Conservation (phyloP, 2,888 invertebrate species). For the Drosophila silvestris region DNA sequence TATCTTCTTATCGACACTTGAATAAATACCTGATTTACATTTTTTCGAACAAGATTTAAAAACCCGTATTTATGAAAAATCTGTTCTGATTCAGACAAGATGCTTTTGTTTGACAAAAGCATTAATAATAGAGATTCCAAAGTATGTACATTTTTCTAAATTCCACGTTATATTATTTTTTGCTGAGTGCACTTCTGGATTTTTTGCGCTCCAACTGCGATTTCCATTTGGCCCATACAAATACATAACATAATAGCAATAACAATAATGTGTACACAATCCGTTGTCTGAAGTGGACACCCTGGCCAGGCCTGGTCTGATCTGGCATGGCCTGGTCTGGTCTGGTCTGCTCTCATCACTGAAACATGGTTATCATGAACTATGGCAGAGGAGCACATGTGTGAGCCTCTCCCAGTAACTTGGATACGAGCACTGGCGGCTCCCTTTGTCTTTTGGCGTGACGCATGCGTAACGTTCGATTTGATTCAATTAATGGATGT, state of each 20-base stretch:
- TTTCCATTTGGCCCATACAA: constrained; percentile 69
- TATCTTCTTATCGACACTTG: background rate
- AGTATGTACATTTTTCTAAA: background rate
- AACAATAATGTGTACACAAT: constrained; percentile 72
- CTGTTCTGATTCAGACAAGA: background rate
- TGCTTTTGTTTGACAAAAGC: background rate
- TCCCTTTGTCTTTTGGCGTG: constrained; percentile 74
- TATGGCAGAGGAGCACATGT: constrained; percentile 45
- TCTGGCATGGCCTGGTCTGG: background rate
- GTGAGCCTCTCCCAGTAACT: constrained; percentile 44
- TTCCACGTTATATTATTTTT: background rate
- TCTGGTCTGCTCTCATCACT: constrained; percentile 16
- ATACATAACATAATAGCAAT: constrained; percentile 75
- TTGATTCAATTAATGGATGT: constrained; percentile 80
- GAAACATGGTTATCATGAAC: constrained; percentile 19
- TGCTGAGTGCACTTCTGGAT: constrained; percentile 14
- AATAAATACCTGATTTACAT: background rate
- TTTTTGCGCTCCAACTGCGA: constrained; percentile 65
- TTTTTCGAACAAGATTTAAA: background rate
- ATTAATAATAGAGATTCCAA: background rate
- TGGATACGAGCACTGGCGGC: constrained; percentile 53
- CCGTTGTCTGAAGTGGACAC: constrained; percentile 50
- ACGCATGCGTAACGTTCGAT: constrained; percentile 82
- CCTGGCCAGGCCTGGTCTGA: background rate
- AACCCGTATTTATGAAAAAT: background rate